Conservation (phyloP, 2,888 invertebrate genomes). For the Frankliniella intonsa region DNA sequence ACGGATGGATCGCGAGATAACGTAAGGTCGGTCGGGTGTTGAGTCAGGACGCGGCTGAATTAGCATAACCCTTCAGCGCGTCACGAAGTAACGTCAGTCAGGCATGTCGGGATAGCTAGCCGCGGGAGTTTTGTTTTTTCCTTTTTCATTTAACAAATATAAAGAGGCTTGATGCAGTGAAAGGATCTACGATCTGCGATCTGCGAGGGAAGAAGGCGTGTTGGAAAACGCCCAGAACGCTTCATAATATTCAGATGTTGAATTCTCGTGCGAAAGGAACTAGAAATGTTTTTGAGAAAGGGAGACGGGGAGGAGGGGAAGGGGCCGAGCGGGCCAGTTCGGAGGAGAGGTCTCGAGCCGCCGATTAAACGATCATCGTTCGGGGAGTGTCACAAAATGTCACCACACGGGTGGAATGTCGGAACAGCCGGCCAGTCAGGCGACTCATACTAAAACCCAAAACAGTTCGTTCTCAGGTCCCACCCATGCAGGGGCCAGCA, state of each 20-base stretch:
- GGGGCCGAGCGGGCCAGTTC: no score
- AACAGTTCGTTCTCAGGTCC: not conserved
- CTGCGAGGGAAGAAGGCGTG: no score
- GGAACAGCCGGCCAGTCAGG: not conserved
- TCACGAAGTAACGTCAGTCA: not conserved
- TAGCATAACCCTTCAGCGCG: conserved; percentile 5
- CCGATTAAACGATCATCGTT: not conserved
- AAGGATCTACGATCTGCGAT: no score
- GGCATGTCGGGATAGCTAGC: no score
- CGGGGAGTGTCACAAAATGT: not conserved
- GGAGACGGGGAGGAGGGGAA: not conserved
- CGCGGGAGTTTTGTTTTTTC: no score
- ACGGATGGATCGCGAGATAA: not conserved
- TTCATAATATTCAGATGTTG: no score
- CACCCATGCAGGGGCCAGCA: not conserved
- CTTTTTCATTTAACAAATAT: no score
- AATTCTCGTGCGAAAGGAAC: no score
- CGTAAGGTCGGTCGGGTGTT: not conserved
- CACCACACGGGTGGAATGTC: not conserved
- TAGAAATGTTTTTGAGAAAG: not conserved
- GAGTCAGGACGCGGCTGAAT: not conserved
- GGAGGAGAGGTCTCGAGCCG: no score
- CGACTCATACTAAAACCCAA: not conserved
- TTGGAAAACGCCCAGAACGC: no score
- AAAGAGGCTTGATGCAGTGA: no score